These are phyloP conservation scores for Cryptosula pallasiana DNA, from an alignment of 2,888 invertebrate species.

Conservation along the genomic window DNA sequence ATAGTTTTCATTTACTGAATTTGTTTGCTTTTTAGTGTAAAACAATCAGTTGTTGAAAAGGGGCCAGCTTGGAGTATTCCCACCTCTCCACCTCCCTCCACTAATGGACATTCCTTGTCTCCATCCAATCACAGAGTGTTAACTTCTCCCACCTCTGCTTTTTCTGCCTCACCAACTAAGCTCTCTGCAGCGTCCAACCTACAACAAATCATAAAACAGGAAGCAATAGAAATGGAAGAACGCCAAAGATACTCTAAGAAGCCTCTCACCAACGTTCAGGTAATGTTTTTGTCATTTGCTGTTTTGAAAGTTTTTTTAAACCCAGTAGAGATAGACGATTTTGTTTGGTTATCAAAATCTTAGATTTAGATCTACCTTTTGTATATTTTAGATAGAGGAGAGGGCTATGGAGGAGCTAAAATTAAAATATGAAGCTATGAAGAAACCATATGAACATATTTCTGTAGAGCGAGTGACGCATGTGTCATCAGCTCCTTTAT, in stretches of 20 bases:
- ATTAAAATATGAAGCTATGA: slow-evolving; percentile 68
- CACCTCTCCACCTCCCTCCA: not conserved
- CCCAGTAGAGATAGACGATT: too few species aligned
- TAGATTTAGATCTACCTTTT: not conserved
- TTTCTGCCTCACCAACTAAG: too few species aligned
- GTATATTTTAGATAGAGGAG: slow-evolving; percentile 73
- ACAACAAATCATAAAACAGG: slow-evolving; percentile 12
- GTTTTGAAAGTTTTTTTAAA: too few species aligned
- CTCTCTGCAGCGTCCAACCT: too few species aligned
- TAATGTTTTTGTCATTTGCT: too few species aligned
- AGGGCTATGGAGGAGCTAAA: slow-evolving; percentile 75
- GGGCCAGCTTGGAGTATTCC: not conserved
- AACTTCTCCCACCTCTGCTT: too few species aligned
- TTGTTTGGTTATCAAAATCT: too few species aligned
- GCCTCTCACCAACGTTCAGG: slow-evolving; percentile 26
- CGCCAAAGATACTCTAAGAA: slow-evolving; percentile 19
- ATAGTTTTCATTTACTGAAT: too few species aligned
- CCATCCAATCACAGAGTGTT: too few species aligned
- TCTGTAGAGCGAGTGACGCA: slow-evolving; percentile 62
- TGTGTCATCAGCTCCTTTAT: not conserved
- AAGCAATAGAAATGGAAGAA: not conserved
- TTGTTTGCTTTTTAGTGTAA: too few species aligned
- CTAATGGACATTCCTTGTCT: not conserved
- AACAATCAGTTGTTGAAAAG: not conserved
- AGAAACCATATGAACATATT: slow-evolving; percentile 67